Conservation (phyloP, 1,140 invertebrate species). For the Pseudomyrmex concolor region DNA sequence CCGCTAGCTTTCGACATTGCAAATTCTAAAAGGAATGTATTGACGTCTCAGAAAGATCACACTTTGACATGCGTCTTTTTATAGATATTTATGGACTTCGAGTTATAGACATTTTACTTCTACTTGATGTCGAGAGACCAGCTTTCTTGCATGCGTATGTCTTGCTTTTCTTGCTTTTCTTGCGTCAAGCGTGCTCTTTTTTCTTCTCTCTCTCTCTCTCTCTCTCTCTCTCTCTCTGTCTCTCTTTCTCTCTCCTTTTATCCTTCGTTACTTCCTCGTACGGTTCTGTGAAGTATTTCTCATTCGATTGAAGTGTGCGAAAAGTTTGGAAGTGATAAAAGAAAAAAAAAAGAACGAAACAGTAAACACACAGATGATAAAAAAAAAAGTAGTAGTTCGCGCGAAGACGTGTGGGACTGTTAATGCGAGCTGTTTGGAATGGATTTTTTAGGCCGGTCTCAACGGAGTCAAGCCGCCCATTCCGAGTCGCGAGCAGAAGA, state of each 20-base stretch:
- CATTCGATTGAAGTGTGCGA: not conserved
- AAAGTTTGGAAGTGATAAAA: conserved; percentile 10
- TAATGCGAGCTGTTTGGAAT: conserved; percentile 74
- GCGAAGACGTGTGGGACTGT: conserved; percentile 33
- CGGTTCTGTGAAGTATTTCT: conserved; percentile 1
- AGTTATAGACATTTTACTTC: conserved; percentile 28
- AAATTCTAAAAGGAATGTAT: not conserved
- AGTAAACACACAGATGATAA: conserved; percentile 22
- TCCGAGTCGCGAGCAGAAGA: conserved; percentile 91
- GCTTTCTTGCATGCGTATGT: conserved; percentile 19
- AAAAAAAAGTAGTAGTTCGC: conserved; percentile 40
- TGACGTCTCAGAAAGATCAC: not conserved
- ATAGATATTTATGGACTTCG: too few relatives aligned
- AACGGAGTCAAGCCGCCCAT: conserved; percentile 89
- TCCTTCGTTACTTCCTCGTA: conserved; percentile 1
- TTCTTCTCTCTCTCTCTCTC: not conserved
- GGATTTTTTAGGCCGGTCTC: conserved; percentile 84
- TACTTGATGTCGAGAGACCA: conserved; percentile 4
- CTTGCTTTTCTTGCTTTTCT: not conserved
- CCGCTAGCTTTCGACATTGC: not conserved
- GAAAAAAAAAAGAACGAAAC: conserved; percentile 23
- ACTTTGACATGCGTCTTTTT: too few relatives aligned
- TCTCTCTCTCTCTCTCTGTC: not conserved
- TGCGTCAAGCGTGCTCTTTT: not conserved
- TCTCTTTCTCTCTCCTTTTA: not conserved